phyloP scores from a whole-genome alignment of 1,140 invertebrate species.

The Hyles euphorbiae region DNA sequence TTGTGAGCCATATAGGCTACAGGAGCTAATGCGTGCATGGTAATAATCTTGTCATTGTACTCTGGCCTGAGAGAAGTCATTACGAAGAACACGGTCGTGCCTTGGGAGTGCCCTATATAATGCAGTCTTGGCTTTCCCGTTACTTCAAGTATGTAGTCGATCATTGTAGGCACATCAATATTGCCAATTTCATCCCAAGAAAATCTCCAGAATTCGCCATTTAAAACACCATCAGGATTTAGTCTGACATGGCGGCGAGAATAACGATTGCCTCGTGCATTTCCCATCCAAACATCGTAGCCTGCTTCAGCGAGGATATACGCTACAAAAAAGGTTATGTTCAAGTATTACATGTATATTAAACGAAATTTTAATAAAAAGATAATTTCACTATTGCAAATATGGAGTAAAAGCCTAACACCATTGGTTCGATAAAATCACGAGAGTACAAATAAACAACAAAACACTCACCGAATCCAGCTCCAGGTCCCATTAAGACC shows the following conservation, averaged over 20 bases:
- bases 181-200: conserved; percentile 88
- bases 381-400: no score
- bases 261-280: conserved; percentile 81
- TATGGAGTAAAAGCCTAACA: no score
- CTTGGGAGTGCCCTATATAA: conserved; percentile 84
- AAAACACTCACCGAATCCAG: conserved; percentile 62
- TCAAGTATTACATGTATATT: no score
- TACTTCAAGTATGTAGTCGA: conserved; percentile 81
- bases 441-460: background rate
- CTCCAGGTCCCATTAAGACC: conserved; percentile 73
- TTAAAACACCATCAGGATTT: conserved; percentile 72
- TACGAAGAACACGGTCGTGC: conserved; percentile 81
- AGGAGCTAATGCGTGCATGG: conserved; percentile 81
- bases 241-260: conserved; percentile 76
- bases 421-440: no score
- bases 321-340: conserved; percentile 65
- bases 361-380: no score
- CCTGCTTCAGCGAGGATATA: conserved; percentile 82
- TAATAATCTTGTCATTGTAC: conserved; percentile 80
- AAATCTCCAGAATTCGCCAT: conserved; percentile 84
- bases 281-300: conserved; percentile 88
- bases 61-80: conserved; percentile 78
- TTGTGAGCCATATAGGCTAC: conserved; percentile 79
- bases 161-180: conserved; percentile 85
- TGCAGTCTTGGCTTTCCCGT: conserved; percentile 78